phyloP scores from a whole-genome alignment of 1,140 invertebrate species.

The Gonioctena quinquepunctata region DNA sequence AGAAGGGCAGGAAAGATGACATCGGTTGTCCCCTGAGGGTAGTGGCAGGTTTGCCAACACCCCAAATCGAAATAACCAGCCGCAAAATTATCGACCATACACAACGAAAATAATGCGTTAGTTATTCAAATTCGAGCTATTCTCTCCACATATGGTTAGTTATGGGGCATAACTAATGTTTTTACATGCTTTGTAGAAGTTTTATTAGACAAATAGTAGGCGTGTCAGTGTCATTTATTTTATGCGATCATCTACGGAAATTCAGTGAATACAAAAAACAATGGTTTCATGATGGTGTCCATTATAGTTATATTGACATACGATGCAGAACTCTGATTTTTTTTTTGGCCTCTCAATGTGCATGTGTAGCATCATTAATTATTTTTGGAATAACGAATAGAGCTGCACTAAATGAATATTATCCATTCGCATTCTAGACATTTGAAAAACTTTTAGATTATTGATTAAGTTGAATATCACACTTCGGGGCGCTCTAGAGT shows the following conservation, averaged over 20 bases:
- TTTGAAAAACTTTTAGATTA: no score
- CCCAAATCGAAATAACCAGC: not conserved
- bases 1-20: conserved; percentile 20
- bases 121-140: conserved; percentile 8
- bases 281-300: not conserved
- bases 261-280: not conserved
- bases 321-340: not conserved
- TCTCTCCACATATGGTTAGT: not conserved
- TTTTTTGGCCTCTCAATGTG: no score
- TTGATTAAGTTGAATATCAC: no score
- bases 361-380: no score
- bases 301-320: not conserved
- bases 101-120: not conserved
- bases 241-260: not conserved
- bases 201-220: not conserved
- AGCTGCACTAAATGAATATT: no score
- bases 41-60: not conserved
- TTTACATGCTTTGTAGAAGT: not conserved
- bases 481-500: no score
- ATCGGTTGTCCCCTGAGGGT: conserved; percentile 16
- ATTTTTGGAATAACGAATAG: no score
- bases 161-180: not conserved
- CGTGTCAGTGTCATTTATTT: not conserved
- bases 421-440: no score
- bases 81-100: not conserved